A percentile compares a stretch with the other conserved stretches of the same genome.
These are phyloP conservation scores for Sarcophaga subvicina DNA, from an alignment of 2,888 invertebrate species.

Conservation along the genomic window DNA sequence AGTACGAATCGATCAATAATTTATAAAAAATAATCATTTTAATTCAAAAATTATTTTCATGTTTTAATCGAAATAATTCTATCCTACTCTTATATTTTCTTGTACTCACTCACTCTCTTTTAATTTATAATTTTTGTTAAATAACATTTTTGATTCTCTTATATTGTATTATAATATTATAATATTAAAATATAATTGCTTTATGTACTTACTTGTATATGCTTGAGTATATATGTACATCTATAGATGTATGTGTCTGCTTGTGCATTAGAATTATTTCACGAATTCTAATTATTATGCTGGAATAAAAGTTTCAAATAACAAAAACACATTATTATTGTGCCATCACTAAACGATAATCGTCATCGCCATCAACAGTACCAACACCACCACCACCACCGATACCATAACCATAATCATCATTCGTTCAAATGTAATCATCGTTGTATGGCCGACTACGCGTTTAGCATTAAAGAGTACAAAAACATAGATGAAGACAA, in stretches of 20 bases:
- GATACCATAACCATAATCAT: slow-evolving; percentile 17
- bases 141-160: too few relatives aligned
- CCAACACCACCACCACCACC: not conserved
- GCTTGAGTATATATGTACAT: not conserved
- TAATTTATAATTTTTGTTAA: too few relatives aligned
- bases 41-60: too few relatives aligned
- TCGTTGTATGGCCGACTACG: slow-evolving; percentile 22
- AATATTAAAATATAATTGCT: not conserved
- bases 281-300: slow-evolving; percentile 46
- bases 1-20: too few relatives aligned
- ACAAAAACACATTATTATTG: slow-evolving; percentile 32
- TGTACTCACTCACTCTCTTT: too few relatives aligned
- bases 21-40: too few relatives aligned
- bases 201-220: not conserved
- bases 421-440: slow-evolving; percentile 28
- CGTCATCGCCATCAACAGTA: slow-evolving; percentile 34
- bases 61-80: too few relatives aligned
- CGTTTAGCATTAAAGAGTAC: slow-evolving; percentile 47
- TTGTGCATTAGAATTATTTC: not conserved
- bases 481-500: slow-evolving; percentile 11
- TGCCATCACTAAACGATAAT: slow-evolving; percentile 28
- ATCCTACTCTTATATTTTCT: too few relatives aligned
- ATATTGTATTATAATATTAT: too few relatives aligned
- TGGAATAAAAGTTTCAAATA: slow-evolving; percentile 54
- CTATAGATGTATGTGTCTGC: not conserved